Evolutionary conservation across 2,113 vertebrate species (phyloP).

Genomic region (Dromiciops gliroides): DNA sequence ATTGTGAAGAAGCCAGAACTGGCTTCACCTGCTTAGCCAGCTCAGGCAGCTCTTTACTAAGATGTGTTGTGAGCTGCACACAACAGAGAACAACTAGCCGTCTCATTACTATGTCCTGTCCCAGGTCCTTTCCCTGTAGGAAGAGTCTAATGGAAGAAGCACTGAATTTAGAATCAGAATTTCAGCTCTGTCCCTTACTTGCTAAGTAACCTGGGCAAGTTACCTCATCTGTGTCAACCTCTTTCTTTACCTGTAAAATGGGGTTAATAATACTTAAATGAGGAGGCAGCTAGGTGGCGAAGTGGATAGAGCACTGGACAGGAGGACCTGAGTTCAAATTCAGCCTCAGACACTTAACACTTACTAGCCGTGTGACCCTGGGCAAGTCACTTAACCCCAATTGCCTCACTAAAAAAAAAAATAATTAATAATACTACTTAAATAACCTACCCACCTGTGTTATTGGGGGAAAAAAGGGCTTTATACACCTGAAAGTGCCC

Average conservation of each 20-base stretch:
- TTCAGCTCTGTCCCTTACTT: not conserved
- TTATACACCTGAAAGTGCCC: too few relatives aligned
- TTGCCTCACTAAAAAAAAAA: too few relatives aligned
- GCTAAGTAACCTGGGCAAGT: not conserved
- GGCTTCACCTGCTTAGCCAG: not conserved
- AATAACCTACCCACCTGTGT: not conserved
- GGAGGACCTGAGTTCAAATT: too few relatives aligned
- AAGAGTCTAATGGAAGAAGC: not conserved
- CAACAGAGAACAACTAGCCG: not conserved
- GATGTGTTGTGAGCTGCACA: not conserved
- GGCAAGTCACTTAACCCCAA: too few relatives aligned
- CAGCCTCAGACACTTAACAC: too few relatives aligned
- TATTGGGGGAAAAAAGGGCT: not conserved
- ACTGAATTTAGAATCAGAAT: not conserved
- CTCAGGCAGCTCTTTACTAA: not conserved
- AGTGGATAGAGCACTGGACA: too few relatives aligned
- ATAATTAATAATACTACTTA: too few relatives aligned
- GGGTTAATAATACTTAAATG: not conserved
- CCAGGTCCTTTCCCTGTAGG: not conserved
- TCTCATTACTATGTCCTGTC: not conserved
- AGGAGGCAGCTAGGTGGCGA: too few relatives aligned
- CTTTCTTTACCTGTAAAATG: not conserved
- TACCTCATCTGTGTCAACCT: not conserved
- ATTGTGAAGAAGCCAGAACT: not conserved
- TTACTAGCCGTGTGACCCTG: too few relatives aligned